Evolutionary conservation across 1,140 invertebrate species (phyloP), one percentile per base, ranked within the genome.

Genomic region (silkworm (Bombyx mori)): DNA sequence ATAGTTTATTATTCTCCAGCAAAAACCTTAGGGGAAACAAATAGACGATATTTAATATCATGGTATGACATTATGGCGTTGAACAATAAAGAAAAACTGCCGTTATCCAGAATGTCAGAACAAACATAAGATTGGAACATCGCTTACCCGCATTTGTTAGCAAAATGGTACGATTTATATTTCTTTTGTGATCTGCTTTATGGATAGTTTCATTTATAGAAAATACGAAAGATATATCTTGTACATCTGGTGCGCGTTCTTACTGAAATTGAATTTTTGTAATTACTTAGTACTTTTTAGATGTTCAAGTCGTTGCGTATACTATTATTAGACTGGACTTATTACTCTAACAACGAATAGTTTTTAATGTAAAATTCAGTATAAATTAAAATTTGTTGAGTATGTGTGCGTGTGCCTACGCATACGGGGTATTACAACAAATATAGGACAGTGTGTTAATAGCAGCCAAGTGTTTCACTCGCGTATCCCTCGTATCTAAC

Each of bases 151-250:
- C 65, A 66, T 68, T 65, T 68, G 63, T 65, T 68, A 61, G 58
- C 56, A 65, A 65, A 68, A 68, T 68, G 60, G 48, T 63, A 52
- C 52, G 60, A 68, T 68, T 65, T 68, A 65, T 68, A 63, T 68
- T 51, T 35, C 56, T 52, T 68, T 68, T 68, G 66, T 68, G 53
- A 65, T 62, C 53, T 57, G 42, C 47, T 60, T 62, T 62, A 60
- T 60, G 54, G 55, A 60, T 62, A 62, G 64, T 60, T 62, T 60
- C 61, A 56, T 66, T 50, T 63, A 61, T 66, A 43, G 58, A 55
- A 48, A 56, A 62, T 57, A 59, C 45, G 49, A 56, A 62, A 57
- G 56, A 61, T 48, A 56, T 56, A 52, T 58, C 50, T 44, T 55
- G 57, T 60, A 57, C 46, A 46, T 56, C 54, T 59, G 54, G 48